Evolutionary conservation across 2,113 vertebrate genomes (phyloP), one percentile per base, ranked within the genome.

Genomic region (Amia ocellicauda): DNA sequence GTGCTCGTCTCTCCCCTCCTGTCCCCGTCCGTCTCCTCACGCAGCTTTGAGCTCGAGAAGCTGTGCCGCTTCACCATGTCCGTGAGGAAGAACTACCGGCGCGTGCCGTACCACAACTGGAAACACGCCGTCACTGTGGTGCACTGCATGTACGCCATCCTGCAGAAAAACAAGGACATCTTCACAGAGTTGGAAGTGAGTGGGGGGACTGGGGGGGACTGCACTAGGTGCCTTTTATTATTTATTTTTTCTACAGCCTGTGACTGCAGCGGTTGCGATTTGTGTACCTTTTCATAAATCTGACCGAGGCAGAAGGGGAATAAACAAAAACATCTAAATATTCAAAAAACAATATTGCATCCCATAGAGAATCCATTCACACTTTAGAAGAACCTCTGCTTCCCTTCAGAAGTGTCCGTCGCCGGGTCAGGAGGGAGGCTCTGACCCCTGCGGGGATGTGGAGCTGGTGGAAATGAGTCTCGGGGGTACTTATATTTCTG

Each of bases 51-150:
- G 67, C 87, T 94, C 71, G 97, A 99, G 73, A 99, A 98, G 76
- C 63, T 99, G 20, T 99, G 97, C 68, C 92, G 95, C 22, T 99
- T 99, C 64, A 98, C 95, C 22, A 98, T 99, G 97, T 99, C 97
- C 0, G 97, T 99, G 56, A 92, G 94, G 79, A 99, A 97, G 78
- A 99, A 99, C 76, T 99, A 99, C 76, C 88, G 97, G 3, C 91
- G 97, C 13, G 97, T 99, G 61, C 97, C 97, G n/a, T 99, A 99
- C 74, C 97, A 99, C 89, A 99, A 99, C 84, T 99, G 97, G 97
- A 99, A 99, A 71, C 97, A 99, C 0, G 97, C 97, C 0, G 89
- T 99, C 66, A 97, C 94, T 0, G 97, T 99, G 31, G 95, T 90
- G 0, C 97, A 99, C 79, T 98, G 97, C 79, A 99, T 99, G 97